Evolutionary conservation across 1,140 invertebrate genomes (phyloP).

Genomic region (Drosophila ohnishii): DNA sequence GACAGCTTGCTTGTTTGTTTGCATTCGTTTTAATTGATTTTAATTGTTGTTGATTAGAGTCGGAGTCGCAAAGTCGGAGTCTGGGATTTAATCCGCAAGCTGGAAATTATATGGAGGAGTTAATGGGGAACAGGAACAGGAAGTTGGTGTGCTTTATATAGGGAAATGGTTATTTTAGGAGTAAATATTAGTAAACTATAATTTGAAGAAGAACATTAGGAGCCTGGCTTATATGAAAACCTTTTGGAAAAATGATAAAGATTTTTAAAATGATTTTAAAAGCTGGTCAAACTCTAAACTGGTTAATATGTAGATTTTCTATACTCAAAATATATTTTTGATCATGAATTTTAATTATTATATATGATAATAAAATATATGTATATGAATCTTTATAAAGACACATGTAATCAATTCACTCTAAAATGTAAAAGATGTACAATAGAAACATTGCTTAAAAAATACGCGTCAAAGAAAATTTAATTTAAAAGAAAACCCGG

Average conservation of each 20-base stretch:
- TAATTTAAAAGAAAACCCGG: neutral
- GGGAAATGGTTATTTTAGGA: neutral
- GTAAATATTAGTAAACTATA: neutral
- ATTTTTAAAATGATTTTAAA: neutral
- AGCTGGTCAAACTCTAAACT: no score
- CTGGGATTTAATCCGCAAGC: constrained; percentile 16
- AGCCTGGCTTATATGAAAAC: neutral
- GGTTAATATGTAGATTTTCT: no score
- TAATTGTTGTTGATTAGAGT: constrained; percentile 74
- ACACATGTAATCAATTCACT: neutral
- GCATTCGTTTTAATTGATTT: constrained; percentile 76
- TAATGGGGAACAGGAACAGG: neutral
- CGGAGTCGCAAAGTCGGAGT: constrained; percentile 26
- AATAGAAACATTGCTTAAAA: neutral
- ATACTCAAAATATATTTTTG: no score
- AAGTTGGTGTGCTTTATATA: neutral
- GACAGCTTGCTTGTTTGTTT: constrained; percentile 58
- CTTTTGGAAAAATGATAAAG: neutral
- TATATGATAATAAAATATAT: no score
- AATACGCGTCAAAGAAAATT: neutral
- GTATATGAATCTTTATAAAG: no score
- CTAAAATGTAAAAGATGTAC: neutral
- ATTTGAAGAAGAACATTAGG: neutral
- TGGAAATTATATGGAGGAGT: neutral
- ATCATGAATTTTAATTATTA: no score